Evolutionary conservation across 2,888 invertebrate genomes (phyloP).

Genomic region (Maniola hyperantus): DNA sequence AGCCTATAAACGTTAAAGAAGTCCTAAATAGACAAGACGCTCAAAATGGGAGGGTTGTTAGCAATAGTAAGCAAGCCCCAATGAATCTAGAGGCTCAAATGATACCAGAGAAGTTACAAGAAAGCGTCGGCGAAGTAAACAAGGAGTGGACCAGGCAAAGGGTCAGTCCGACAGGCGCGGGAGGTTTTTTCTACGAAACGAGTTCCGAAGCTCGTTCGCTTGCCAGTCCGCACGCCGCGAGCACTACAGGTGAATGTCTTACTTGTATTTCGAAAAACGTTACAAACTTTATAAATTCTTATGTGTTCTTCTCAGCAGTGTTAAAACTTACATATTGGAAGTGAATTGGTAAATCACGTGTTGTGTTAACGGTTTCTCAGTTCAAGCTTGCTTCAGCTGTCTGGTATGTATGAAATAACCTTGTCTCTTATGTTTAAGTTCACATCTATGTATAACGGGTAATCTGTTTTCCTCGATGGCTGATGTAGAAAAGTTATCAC

Average conservation of each 20-base stretch:
- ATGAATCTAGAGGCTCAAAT: slow-evolving; percentile 66
- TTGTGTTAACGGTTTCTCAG: slow-evolving; percentile 3
- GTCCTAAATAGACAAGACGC: neutral
- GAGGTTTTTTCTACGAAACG: slow-evolving; percentile 84
- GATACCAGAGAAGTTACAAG: slow-evolving; percentile 75
- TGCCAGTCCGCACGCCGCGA: slow-evolving; percentile 80
- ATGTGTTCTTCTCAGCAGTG: slow-evolving; percentile 38
- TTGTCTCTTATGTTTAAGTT: slow-evolving; percentile 14
- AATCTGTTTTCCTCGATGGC: slow-evolving; percentile 21
- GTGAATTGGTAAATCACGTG: slow-evolving; percentile 13
- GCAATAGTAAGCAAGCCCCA: slow-evolving; percentile 46
- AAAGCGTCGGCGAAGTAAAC: slow-evolving; percentile 65
- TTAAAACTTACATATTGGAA: neutral
- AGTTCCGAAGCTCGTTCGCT: slow-evolving; percentile 80
- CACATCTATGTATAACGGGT: slow-evolving; percentile 26
- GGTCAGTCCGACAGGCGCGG: slow-evolving; percentile 69
- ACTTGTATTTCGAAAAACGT: slow-evolving; percentile 33
- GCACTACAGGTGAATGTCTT: slow-evolving; percentile 79
- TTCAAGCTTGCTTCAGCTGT: neutral
- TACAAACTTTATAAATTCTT: slow-evolving; percentile 39
- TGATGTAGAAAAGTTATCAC: slow-evolving; percentile 17
- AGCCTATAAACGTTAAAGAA: slow-evolving; percentile 42
- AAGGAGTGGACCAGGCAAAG: slow-evolving; percentile 73
- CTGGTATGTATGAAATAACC: slow-evolving; percentile 14
- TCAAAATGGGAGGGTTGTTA: neutral